These are phyloP conservation scores for Amphiduros pacificus DNA, from an alignment of 2,888 invertebrate genomes.

Conservation along the genomic window DNA sequence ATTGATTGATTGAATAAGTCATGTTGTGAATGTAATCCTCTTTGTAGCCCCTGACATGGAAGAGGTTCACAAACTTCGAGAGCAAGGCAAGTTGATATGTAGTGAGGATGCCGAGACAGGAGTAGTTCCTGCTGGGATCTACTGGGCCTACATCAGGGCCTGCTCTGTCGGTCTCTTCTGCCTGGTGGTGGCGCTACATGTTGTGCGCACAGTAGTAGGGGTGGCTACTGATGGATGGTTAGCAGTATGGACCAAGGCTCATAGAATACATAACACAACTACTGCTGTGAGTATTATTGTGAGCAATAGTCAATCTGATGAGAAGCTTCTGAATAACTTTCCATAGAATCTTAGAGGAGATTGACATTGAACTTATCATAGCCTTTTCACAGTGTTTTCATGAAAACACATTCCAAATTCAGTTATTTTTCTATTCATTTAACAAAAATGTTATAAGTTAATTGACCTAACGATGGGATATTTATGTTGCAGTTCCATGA, in stretches of 20 bases:
- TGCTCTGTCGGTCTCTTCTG: conserved; percentile 67
- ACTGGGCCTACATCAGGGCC: conserved; percentile 71
- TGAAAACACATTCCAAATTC: too few relatives aligned
- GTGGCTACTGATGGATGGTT: conserved; percentile 81
- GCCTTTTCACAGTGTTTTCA: too few relatives aligned
- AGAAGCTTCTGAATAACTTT: too few relatives aligned
- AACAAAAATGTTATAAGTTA: neutral
- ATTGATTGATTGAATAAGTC: too few relatives aligned
- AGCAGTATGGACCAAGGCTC: conserved; percentile 68
- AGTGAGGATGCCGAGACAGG: conserved; percentile 55
- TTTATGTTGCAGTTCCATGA: neutral
- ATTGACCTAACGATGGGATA: neutral
- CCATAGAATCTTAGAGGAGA: too few relatives aligned
- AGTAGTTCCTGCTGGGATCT: conserved; percentile 60
- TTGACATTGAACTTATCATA: too few relatives aligned
- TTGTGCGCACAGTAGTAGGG: conserved; percentile 71
- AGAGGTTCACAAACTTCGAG: too few relatives aligned
- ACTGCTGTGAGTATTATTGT: neutral
- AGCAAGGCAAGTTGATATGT: conserved; percentile 43
- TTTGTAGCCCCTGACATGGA: too few relatives aligned
- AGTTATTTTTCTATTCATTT: neutral
- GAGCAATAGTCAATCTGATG: neutral
- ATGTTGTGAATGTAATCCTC: too few relatives aligned
- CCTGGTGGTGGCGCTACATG: conserved; percentile 68
- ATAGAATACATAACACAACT: neutral